Base-by-base conservation (phyloP, 2,113 vertebrate genomes). In the Nesogale talazaci region DNA sequence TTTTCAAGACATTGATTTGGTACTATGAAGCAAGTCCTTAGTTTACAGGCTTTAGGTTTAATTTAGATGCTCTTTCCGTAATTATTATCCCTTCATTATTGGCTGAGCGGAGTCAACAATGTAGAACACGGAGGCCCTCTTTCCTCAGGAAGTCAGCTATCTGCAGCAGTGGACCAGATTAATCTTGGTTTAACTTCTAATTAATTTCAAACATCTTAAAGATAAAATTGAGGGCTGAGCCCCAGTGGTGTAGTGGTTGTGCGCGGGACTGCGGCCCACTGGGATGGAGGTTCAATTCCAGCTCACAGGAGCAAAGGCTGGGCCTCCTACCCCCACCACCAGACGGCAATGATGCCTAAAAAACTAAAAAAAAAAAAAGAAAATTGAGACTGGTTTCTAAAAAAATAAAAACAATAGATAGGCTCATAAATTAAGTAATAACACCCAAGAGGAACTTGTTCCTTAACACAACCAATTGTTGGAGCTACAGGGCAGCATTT, bases 211-310 rank as follows among this genome's bases (percentile, higher is more conserved):
- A 20, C 56, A 42, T 82, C 86, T 85, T 86, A 78, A 94, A 82
- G 76, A 83, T 36, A 77, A 6, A 91, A 94, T 52, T 86, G 36
- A 87, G 84, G n/a, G n/a, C n/a, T n/a, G n/a, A n/a, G n/a, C n/a
- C n/a, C n/a, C n/a, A n/a, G n/a, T n/a, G n/a, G n/a, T n/a, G n/a
- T n/a, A n/a, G n/a, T n/a, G n/a, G n/a, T n/a, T n/a, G n/a, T n/a
- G n/a, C n/a, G n/a, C n/a, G n/a, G n/a, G n/a, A n/a, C n/a, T n/a
- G n/a, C n/a, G n/a, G n/a, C n/a, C n/a, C n/a, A n/a, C n/a, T n/a
- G n/a, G n/a, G n/a, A n/a, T n/a, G n/a, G n/a, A n/a, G n/a, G n/a
- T n/a, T n/a, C n/a, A n/a, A n/a, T n/a, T n/a, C n/a, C n/a, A n/a
- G n/a, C n/a, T n/a, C n/a, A n/a, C n/a, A n/a, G n/a, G n/a, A n/a